Conservation (phyloP, 2,113 vertebrate species). For the Corydoras maculifer region DNA sequence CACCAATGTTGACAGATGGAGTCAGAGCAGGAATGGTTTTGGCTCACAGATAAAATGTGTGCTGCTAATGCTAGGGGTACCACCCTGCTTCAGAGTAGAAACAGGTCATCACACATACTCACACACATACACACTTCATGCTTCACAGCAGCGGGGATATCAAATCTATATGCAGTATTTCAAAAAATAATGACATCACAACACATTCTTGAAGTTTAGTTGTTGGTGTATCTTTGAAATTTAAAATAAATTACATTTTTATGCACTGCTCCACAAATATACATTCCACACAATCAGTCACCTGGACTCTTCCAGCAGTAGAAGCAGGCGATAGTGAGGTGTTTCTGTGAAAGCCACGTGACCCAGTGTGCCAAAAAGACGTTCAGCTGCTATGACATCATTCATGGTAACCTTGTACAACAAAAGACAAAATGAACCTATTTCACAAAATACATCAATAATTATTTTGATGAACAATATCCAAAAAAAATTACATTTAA, state of each 20-base stretch:
- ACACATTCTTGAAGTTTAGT: too few relatives aligned
- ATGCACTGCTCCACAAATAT: too few relatives aligned
- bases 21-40: slow-evolving; percentile 49
- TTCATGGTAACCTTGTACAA: slow-evolving; percentile 78
- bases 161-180: background rate
- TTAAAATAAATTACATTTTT: too few relatives aligned
- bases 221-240: too few relatives aligned
- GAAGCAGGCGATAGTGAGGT: slow-evolving; percentile 77
- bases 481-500: too few relatives aligned
- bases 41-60: slow-evolving; percentile 48
- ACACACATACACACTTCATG: background rate
- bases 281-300: slow-evolving; percentile 43
- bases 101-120: slow-evolving; percentile 32
- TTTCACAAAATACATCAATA: too few relatives aligned
- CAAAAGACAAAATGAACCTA: background rate
- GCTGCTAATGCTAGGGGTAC: slow-evolving; percentile 53
- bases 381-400: slow-evolving; percentile 82
- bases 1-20: slow-evolving; percentile 40
- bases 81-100: slow-evolving; percentile 51
- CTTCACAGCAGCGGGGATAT: background rate
- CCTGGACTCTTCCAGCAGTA: slow-evolving; percentile 87
- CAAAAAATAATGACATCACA: too few relatives aligned
- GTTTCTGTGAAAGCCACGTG: slow-evolving; percentile 84
- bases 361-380: slow-evolving; percentile 84
- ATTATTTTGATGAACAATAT: background rate